Percentiles rank a stretch among this genome's conserved stretches.
Evolutionary conservation across 2,113 vertebrate species (phyloP).

Genomic region (Dunckerocampus dactyliophorus): DNA sequence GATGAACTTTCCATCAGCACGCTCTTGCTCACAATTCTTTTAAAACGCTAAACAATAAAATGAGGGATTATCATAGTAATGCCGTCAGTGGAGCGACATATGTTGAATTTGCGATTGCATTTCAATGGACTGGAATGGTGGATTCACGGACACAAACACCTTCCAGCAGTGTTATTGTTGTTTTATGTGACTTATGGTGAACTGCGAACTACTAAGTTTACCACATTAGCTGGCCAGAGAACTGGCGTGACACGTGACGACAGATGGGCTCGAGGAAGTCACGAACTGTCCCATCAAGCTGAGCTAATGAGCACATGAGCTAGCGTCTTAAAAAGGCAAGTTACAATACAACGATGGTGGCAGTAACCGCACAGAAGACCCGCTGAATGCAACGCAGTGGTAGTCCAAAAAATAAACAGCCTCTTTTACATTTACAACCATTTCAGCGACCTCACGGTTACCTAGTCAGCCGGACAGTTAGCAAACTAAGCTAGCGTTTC

Average conservation of each 20-base stretch:
- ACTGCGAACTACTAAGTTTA: not conserved
- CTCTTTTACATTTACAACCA: not conserved
- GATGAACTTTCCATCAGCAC: no score
- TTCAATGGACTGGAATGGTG: not conserved
- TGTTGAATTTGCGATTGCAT: no score
- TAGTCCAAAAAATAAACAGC: not conserved
- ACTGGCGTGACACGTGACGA: not conserved
- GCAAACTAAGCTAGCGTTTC: not conserved
- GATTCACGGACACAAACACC: not conserved
- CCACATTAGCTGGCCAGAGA: not conserved
- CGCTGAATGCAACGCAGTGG: fast-evolving
- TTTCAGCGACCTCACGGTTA: not conserved
- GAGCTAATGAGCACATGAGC: not conserved
- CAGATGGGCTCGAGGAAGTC: no score
- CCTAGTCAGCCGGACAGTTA: constrained; percentile 4
- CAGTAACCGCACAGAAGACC: not conserved
- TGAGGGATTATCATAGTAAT: no score
- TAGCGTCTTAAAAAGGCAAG: not conserved
- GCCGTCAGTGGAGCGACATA: no score
- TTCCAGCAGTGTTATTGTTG: not conserved
- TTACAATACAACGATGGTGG: not conserved
- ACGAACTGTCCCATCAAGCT: not conserved
- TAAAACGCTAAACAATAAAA: no score
- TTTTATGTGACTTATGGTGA: no score
- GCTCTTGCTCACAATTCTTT: no score